A percentile compares a stretch with the other conserved stretches of the same genome.
Evolutionary conservation across 2,797 vertebrate genomes (phyloP).

Genomic region (Pangasius djambal): DNA sequence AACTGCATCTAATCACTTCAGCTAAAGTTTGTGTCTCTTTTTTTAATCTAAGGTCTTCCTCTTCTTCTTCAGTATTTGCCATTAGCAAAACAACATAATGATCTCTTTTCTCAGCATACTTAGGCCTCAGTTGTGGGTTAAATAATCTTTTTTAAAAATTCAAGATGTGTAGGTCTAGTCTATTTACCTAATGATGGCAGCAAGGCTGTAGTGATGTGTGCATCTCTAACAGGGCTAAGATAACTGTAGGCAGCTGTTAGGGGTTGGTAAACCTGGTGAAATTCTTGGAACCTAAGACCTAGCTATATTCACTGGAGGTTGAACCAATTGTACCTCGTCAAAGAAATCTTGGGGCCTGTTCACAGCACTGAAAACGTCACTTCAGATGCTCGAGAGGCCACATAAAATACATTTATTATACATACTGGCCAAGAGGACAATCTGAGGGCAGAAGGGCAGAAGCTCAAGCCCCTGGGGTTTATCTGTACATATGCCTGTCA

Average conservation of each 20-base stretch:
- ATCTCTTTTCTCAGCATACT: no score
- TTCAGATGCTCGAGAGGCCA: background rate
- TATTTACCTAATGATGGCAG: background rate
- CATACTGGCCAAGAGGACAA: background rate
- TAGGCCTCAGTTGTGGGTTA: no score
- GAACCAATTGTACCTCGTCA: background rate
- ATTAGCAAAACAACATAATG: no score
- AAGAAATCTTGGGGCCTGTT: background rate
- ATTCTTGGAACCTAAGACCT: background rate
- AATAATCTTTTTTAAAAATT: no score
- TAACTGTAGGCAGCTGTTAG: background rate
- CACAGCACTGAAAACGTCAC: background rate
- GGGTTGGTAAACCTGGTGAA: background rate
- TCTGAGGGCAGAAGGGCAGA: background rate
- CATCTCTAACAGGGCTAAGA: background rate
- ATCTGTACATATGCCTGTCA: conserved; percentile 1
- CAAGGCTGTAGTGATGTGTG: background rate
- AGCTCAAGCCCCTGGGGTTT: background rate
- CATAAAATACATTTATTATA: conserved; percentile 17
- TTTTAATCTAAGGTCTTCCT: no score
- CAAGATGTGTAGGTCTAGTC: background rate
- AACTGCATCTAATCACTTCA: no score
- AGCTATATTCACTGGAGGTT: background rate
- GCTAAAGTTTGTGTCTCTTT: no score
- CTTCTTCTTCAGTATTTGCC: no score